Evolutionary conservation across 2,888 invertebrate species (phyloP).

Genomic region (Spodoptera picta): DNA sequence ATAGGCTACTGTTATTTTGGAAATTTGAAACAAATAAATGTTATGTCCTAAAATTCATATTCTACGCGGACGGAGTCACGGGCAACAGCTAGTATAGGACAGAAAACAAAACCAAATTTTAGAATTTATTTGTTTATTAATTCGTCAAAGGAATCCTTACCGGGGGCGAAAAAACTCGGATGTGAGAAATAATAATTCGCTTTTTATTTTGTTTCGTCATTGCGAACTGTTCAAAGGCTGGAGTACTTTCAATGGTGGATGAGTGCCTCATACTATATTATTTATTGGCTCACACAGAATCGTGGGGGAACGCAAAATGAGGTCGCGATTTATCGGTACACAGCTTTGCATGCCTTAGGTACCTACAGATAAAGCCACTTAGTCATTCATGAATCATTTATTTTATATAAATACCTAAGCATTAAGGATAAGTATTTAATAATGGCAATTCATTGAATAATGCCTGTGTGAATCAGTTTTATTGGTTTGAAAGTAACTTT

Average conservation of each 20-base stretch:
- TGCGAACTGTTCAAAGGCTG: constrained; percentile 78
- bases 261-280: constrained; percentile 83
- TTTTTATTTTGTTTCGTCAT: constrained; percentile 82
- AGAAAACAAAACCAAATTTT: constrained; percentile 73
- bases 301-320: constrained; percentile 79
- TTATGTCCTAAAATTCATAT: too few relatives aligned
- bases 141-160: constrained; percentile 68
- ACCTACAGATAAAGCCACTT: constrained; percentile 51
- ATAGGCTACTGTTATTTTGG: too few relatives aligned
- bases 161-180: constrained; percentile 69
- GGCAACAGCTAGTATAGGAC: constrained; percentile 40
- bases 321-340: constrained; percentile 73
- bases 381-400: constrained; percentile 51
- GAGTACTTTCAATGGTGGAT: constrained; percentile 80
- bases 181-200: constrained; percentile 82
- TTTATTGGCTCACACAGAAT: constrained; percentile 83
- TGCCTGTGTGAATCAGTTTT: constrained; percentile 9
- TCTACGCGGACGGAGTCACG: too few relatives aligned
- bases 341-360: constrained; percentile 37
- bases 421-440: constrained; percentile 5
- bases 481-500: constrained; percentile 7
- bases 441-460: constrained; percentile 17
- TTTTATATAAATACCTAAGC: constrained; percentile 43
- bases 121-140: constrained; percentile 69
- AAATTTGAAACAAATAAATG: too few relatives aligned